Evolutionary conservation across 1,140 invertebrate genomes (phyloP).

Genomic region (Neodiprion pinetum): DNA sequence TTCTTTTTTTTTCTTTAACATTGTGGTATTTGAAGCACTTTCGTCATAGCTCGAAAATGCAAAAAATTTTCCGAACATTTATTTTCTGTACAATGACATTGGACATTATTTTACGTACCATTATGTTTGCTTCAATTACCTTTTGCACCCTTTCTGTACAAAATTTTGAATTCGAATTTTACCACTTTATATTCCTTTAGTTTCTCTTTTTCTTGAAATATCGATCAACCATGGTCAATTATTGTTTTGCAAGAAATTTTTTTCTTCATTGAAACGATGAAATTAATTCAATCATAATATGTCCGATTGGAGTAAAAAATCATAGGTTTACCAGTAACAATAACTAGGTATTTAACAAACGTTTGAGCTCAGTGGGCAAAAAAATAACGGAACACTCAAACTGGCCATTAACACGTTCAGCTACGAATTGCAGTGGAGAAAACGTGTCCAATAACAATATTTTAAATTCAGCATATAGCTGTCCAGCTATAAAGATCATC

Average conservation of each 20-base stretch:
- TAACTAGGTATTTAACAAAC: no score
- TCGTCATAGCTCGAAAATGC: neutral
- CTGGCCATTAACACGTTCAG: neutral
- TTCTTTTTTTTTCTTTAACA: neutral
- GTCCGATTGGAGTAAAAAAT: no score
- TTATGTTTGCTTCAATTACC: neutral
- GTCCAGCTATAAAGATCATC: neutral
- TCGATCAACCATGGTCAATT: neutral
- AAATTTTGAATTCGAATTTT: neutral
- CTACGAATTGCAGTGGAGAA: neutral
- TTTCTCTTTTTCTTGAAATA: neutral
- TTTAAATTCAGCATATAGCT: neutral
- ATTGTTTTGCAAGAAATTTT: neutral
- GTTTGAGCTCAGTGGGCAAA: no score
- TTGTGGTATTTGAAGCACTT: constrained; percentile 5
- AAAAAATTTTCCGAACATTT: no score
- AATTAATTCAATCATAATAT: no score
- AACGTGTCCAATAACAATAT: neutral
- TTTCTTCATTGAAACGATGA: no score
- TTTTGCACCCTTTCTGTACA: constrained; percentile 5
- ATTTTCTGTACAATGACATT: no score
- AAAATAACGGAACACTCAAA: neutral
- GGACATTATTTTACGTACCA: neutral
- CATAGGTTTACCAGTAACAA: no score
- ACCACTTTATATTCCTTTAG: neutral